Evolutionary conservation across 2,888 invertebrate species (phyloP).

Genomic region (Fissipunctia ypsillon): DNA sequence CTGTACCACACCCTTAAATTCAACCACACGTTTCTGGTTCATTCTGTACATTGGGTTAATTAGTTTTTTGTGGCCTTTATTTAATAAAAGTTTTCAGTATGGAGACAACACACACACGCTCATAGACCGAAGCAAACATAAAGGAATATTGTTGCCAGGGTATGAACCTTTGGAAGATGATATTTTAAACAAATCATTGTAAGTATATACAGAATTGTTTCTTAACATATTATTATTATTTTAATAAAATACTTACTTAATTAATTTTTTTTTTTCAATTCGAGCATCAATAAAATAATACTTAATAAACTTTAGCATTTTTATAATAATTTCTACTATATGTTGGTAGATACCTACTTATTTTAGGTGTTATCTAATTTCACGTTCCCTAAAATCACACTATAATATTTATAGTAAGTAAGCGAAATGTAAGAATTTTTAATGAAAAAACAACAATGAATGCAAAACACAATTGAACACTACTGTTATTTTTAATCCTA

Average conservation of each 20-base stretch:
- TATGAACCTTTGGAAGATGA: constrained; percentile 91
- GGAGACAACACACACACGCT: constrained; percentile 99
- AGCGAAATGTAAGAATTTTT: background rate
- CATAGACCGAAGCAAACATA: constrained; percentile 95
- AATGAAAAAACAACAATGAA: background rate
- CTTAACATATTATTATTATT: background rate
- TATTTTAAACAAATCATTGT: constrained; percentile 90
- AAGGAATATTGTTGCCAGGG: constrained; percentile 97
- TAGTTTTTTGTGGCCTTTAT: background rate
- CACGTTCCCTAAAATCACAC: background rate
- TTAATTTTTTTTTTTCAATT: no score
- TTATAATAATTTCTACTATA: background rate
- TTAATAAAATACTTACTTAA: background rate
- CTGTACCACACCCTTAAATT: no score
- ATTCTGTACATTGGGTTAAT: no score
- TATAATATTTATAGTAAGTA: background rate
- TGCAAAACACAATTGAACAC: background rate
- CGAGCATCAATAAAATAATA: background rate
- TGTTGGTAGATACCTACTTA: background rate
- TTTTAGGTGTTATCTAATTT: background rate
- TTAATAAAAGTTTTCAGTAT: constrained; percentile 91
- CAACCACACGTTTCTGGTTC: no score
- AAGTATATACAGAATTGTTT: constrained; percentile 74
- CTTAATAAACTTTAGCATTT: background rate
- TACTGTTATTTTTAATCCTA: background rate